phyloP scores from a whole-genome alignment of 1,140 invertebrate genomes.

The Stegodyphus dumicola region DNA sequence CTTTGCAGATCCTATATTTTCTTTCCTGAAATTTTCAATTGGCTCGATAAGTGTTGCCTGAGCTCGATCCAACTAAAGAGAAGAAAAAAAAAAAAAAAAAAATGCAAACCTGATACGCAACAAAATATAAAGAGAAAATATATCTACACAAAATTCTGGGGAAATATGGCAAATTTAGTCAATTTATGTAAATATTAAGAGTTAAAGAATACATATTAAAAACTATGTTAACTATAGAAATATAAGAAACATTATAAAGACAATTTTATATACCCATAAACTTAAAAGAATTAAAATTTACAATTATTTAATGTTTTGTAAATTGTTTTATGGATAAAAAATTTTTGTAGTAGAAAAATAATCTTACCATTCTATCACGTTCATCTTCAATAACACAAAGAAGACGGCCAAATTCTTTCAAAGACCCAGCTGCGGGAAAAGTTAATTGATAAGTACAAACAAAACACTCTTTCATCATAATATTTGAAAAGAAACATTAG shows the following conservation, averaged over 20 bases:
- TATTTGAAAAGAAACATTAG: too few species aligned
- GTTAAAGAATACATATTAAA: not conserved
- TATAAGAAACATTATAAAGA: not conserved
- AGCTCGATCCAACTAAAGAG: slow-evolving; percentile 82
- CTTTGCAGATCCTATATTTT: slow-evolving; percentile 93
- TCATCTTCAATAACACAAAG: slow-evolving; percentile 94
- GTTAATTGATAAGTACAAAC: too few species aligned
- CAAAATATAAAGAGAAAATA: too few species aligned
- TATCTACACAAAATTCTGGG: too few species aligned
- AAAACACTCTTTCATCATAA: too few species aligned
- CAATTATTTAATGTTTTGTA: not conserved
- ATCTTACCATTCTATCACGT: slow-evolving; percentile 87
- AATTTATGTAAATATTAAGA: not conserved
- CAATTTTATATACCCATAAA: slow-evolving; percentile 65
- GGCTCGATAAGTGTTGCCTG: slow-evolving; percentile 91
- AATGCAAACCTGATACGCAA: not conserved
- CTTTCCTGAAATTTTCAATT: slow-evolving; percentile 91
- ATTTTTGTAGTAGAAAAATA: not conserved
- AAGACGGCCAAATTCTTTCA: slow-evolving; percentile 90
- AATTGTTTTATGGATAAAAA: not conserved
- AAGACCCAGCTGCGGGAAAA: slow-evolving; percentile 76
- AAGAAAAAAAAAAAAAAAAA: not conserved
- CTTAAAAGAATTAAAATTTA: slow-evolving; percentile 1
- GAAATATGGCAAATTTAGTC: not conserved
- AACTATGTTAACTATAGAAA: not conserved